Evolutionary conservation across 2,113 vertebrate genomes (phyloP).

Genomic region (Hemiscyllium ocellatum): DNA sequence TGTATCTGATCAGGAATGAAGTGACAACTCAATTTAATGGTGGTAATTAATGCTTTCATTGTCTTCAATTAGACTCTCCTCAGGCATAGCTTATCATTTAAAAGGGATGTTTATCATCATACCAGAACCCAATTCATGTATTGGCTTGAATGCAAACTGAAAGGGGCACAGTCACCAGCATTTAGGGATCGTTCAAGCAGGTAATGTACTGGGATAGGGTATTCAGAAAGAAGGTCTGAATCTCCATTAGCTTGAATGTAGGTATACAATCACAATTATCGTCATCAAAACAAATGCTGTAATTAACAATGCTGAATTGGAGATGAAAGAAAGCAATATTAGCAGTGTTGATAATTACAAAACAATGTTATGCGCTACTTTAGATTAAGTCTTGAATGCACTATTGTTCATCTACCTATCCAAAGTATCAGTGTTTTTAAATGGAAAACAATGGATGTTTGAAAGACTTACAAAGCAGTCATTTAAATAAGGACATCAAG

Average conservation of each 20-base stretch:
- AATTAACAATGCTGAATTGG: background rate
- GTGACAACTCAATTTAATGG: background rate
- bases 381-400: background rate
- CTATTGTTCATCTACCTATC: background rate
- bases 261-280: background rate
- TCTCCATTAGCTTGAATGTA: background rate
- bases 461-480: background rate
- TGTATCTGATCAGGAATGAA: background rate
- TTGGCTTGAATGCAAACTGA: background rate
- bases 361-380: background rate
- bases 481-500: background rate
- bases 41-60: background rate
- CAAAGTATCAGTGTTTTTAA: background rate
- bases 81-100: background rate
- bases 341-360: background rate
- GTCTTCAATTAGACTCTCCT: background rate
- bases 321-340: background rate
- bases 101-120: background rate
- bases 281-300: background rate
- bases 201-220: background rate
- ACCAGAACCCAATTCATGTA: background rate
- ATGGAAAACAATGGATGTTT: background rate
- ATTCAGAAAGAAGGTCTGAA: background rate
- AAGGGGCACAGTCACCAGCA: background rate
- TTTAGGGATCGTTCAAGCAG: background rate